A percentile compares a stretch with the other conserved stretches of the same genome.
Evolutionary conservation across 2,113 vertebrate genomes (phyloP).

Genomic region (Lynx canadensis): DNA sequence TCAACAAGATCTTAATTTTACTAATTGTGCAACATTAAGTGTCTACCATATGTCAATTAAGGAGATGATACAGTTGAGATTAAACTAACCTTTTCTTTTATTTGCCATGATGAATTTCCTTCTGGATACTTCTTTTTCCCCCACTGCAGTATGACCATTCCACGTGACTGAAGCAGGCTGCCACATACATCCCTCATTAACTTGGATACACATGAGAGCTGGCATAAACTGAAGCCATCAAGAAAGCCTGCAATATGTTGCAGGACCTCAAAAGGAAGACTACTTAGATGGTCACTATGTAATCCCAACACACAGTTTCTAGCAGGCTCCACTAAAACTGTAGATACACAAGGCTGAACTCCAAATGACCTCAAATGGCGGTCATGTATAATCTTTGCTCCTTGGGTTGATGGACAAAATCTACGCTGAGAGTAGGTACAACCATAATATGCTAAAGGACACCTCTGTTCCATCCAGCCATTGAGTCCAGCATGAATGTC

Average conservation of each 20-base stretch:
- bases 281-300: slow-evolving; percentile 91
- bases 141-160: slow-evolving; percentile 97
- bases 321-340: slow-evolving; percentile 84
- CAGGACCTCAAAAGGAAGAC: slow-evolving; percentile 94
- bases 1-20: slow-evolving; percentile 27
- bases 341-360: slow-evolving; percentile 90
- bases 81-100: slow-evolving; percentile 93
- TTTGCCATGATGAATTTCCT: slow-evolving; percentile 92
- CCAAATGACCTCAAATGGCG: slow-evolving; percentile 95
- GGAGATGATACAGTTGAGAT: neutral
- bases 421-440: slow-evolving; percentile 97
- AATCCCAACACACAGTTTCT: slow-evolving; percentile 85
- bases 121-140: slow-evolving; percentile 88
- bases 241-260: slow-evolving; percentile 96
- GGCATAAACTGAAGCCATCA: slow-evolving; percentile 97
- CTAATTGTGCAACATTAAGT: slow-evolving; percentile 8
- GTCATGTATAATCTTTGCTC: slow-evolving; percentile 94
- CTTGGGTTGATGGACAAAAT: slow-evolving; percentile 93
- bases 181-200: slow-evolving; percentile 97
- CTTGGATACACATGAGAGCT: slow-evolving; percentile 95
- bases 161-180: slow-evolving; percentile 95
- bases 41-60: neutral
- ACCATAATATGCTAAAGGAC: slow-evolving; percentile 97
- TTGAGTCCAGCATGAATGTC: slow-evolving; percentile 99
- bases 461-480: slow-evolving; percentile 99